Base-by-base conservation (phyloP, 2,888 invertebrate species). In the Aphodius granarius region DNA sequence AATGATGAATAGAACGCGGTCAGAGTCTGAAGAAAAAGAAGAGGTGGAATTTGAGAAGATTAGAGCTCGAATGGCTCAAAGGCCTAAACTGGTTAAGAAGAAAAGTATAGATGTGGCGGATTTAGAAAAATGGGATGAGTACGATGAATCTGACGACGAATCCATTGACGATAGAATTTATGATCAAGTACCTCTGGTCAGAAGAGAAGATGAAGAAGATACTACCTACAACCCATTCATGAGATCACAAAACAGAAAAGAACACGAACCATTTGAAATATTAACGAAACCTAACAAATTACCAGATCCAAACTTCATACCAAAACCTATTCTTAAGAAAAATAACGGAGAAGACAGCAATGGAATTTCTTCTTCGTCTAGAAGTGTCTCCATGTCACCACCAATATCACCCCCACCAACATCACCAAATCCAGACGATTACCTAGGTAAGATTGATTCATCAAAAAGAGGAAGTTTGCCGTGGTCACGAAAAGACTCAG, bases 301-400 rank as follows among this genome's bases (percentile, higher is more conserved):
- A 66, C 91, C 92, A 0, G 92, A 92, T 84, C 92, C 93, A 0
- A 92, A 92, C 84, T 92, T 93, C 82, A 86, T 93, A 43, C 95
- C 95, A 0, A 95, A 95, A 84, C 95, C 95, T 0, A 95, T 95
- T 81, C 84, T 95, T 15, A 95, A 95, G 83, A 86, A 84, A 78
- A 81, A 79, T 64, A 83, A 84, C 71, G 81, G 81, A 20, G 79
- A 76, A 19, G 86, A 85, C 77, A 66, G 62, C 23, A 68, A 68
- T 68, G 68, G 20, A 19, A 20, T 22, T n/a, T 66, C 66, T 19
- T 19, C 66, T 17, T 43, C 71, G 5, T 71, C 72, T 62, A 20
- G 62, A 63, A 63, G 72, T 63, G 63, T 63, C 15, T 72, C 72
- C 20, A 63, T 63, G 63, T 63, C 74, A 17, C 16, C 65, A 20